Percentiles rank a stretch among this genome's conserved stretches.
phyloP scores from a whole-genome alignment of 1,140 invertebrate species.

The Drosophila saltans region DNA sequence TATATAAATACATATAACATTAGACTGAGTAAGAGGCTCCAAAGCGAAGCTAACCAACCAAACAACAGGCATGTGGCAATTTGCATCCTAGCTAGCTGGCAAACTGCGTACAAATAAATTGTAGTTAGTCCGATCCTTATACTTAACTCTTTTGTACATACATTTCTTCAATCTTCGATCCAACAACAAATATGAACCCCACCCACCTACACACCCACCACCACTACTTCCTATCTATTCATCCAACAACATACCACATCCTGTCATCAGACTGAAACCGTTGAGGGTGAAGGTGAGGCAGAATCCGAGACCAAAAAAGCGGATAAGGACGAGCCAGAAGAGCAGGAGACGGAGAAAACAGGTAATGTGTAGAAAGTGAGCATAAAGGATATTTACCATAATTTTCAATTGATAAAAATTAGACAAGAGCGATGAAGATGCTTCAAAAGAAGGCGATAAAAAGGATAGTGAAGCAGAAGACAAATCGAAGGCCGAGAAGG shows the following conservation, averaged over 20 bases:
- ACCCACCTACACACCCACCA: constrained; percentile 18
- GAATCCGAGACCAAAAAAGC: constrained; percentile 46
- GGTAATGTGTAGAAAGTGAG: constrained; percentile 46
- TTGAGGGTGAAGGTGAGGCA: constrained; percentile 41
- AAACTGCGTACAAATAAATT: not conserved
- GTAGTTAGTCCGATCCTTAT: constrained; percentile 29
- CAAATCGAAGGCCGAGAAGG: not conserved
- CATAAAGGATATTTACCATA: constrained; percentile 23
- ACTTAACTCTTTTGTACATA: constrained; percentile 48
- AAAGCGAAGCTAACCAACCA: constrained; percentile 52
- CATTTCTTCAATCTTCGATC: constrained; percentile 29
- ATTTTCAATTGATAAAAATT: constrained; percentile 37
- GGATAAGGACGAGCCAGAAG: constrained; percentile 31
- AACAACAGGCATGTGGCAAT: constrained; percentile 42
- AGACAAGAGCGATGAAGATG: constrained; percentile 35
- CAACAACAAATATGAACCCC: constrained; percentile 16
- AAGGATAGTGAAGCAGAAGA: constrained; percentile 13
- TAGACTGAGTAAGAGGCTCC: constrained; percentile 36
- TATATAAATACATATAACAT: constrained; percentile 33
- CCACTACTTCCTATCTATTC: not conserved
- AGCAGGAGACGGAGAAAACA: constrained; percentile 46
- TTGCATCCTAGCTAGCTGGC: not conserved
- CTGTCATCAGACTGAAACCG: constrained; percentile 57
- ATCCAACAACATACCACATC: constrained; percentile 9
- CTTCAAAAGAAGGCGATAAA: constrained; percentile 1